Evolutionary conservation across 2,888 invertebrate genomes (phyloP).

Genomic region (Eupithecia vulgata): DNA sequence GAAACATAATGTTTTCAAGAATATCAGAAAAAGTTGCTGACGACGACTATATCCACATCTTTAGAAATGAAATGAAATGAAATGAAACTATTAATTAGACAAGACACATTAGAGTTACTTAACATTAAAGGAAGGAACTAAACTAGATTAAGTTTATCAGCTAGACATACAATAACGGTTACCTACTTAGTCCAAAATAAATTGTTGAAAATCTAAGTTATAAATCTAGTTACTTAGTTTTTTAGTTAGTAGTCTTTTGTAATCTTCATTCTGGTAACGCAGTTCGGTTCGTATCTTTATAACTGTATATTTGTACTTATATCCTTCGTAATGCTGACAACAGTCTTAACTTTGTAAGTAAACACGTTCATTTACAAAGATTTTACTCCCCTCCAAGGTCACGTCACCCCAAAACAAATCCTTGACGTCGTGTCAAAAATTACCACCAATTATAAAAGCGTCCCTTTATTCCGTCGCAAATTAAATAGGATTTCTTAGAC

Average conservation of each 20-base stretch:
- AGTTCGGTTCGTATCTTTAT: neutral
- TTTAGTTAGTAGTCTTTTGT: too few species aligned
- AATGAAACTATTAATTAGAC: too few species aligned
- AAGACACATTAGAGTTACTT: too few species aligned
- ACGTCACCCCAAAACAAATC: conserved; percentile 37
- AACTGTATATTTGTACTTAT: neutral
- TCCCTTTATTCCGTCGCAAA: conserved; percentile 48
- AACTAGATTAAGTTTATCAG: too few species aligned
- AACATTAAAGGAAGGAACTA: too few species aligned
- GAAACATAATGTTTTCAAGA: neutral
- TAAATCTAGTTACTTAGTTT: too few species aligned
- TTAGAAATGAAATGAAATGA: too few species aligned
- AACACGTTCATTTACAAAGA: conserved; percentile 1
- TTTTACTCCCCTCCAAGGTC: conserved; percentile 44
- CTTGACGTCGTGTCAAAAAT: conserved; percentile 41
- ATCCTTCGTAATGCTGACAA: neutral
- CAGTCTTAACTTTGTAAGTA: conserved; percentile 3
- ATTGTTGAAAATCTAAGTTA: too few species aligned
- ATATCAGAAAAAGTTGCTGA: neutral
- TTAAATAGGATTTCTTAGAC: conserved; percentile 49
- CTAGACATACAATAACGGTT: too few species aligned
- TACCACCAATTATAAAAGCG: conserved; percentile 44
- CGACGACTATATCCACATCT: neutral
- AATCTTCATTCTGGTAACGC: neutral
- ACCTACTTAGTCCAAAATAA: too few species aligned